phyloP scores from a whole-genome alignment of 2,113 vertebrate species.

The Synodontis membranacea region DNA sequence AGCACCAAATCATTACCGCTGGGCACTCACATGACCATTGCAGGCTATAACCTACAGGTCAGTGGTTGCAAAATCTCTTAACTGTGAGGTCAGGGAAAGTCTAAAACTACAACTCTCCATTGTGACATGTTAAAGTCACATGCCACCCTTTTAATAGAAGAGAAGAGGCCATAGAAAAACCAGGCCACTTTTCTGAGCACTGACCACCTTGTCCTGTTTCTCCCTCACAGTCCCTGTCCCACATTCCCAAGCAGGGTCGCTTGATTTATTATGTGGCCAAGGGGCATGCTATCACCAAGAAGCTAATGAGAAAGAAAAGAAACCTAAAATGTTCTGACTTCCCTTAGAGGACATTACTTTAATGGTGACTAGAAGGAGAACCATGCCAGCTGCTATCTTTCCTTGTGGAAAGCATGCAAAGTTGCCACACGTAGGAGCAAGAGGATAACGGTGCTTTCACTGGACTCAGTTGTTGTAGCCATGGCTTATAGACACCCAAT shows the following conservation, averaged over 20 bases:
- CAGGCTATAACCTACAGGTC: background rate
- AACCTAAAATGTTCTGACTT: slow-evolving; percentile 11
- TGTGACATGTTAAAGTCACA: background rate
- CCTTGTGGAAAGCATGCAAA: slow-evolving; percentile 2
- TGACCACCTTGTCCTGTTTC: slow-evolving; percentile 36
- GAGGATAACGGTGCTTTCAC: background rate
- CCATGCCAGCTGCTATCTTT: slow-evolving; percentile 6
- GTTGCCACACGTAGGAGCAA: background rate
- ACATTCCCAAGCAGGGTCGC: slow-evolving; percentile 46
- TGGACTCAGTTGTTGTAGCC: background rate
- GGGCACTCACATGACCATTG: background rate
- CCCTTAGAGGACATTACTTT: slow-evolving; percentile 20
- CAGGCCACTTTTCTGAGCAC: slow-evolving; percentile 32
- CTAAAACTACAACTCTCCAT: slow-evolving; percentile 6
- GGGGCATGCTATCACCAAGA: slow-evolving; percentile 38
- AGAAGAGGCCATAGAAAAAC: slow-evolving; percentile 31
- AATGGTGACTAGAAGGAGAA: slow-evolving; percentile 3
- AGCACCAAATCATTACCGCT: background rate
- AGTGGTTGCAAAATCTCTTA: slow-evolving; percentile 1
- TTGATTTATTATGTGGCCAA: slow-evolving; percentile 42
- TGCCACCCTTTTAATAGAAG: slow-evolving; percentile 16
- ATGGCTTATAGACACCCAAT: slow-evolving; percentile 33
- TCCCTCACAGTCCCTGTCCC: slow-evolving; percentile 15
- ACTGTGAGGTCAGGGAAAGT: background rate
- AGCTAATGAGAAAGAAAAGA: slow-evolving; percentile 41